A percentile compares a stretch with the other conserved stretches of the same genome.
These are phyloP conservation scores for Hetaerina titia DNA, from an alignment of 2,888 invertebrate species.

Conservation along the genomic window DNA sequence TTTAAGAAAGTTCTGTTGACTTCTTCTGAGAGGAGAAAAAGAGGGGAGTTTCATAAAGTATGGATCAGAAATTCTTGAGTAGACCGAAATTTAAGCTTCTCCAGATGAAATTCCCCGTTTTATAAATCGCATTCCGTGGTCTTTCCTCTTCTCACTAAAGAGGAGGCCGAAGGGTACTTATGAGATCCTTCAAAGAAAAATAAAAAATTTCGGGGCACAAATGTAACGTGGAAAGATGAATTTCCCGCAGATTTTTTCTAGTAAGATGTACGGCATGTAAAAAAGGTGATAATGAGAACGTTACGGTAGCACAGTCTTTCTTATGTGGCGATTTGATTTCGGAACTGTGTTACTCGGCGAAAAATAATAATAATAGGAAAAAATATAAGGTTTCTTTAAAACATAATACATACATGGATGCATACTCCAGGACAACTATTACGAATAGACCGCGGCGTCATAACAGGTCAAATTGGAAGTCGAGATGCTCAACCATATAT, in stretches of 20 bases:
- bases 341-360: too few species aligned
- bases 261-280: too few species aligned
- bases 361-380: too few species aligned
- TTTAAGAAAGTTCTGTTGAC: slow-evolving; percentile 11
- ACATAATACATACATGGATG: too few species aligned
- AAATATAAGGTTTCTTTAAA: too few species aligned
- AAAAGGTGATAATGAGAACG: background rate
- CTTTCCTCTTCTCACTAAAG: background rate
- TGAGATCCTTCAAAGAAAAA: background rate
- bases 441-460: too few species aligned
- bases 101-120: background rate
- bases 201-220: too few species aligned
- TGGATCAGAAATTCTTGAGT: background rate
- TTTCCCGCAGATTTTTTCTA: too few species aligned
- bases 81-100: background rate
- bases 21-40: background rate
- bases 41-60: background rate
- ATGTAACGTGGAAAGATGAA: background rate
- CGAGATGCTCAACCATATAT: too few species aligned
- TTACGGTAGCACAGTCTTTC: background rate
- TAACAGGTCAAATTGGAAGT: too few species aligned
- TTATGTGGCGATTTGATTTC: too few species aligned
- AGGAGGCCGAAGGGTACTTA: background rate
- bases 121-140: background rate
- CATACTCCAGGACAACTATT: too few species aligned